Conservation (phyloP, 2,797 vertebrate species). For the Sebastes ruberrimus region DNA sequence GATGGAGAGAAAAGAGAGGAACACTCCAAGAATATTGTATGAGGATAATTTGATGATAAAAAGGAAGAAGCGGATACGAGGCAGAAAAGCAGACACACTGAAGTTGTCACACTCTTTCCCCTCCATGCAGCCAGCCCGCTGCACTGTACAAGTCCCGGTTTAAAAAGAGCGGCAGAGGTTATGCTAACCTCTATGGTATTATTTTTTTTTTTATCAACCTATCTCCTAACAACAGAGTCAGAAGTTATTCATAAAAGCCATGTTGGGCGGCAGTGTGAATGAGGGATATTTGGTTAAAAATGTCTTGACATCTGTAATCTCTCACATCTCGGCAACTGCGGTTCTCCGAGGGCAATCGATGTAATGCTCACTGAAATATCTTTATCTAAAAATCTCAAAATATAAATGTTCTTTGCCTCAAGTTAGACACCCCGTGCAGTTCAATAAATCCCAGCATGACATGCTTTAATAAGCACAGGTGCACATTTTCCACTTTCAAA, state of each 20-base stretch:
- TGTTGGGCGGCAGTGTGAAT: neutral
- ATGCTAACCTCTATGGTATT: neutral
- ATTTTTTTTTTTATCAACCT: constrained; percentile 1
- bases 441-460: constrained; percentile 44
- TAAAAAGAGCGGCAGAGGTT: constrained; percentile 1
- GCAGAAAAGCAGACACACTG: constrained; percentile 23
- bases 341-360: constrained; percentile 31
- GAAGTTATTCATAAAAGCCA: constrained; percentile 15
- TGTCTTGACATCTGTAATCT: constrained; percentile 31
- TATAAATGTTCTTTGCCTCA: constrained; percentile 39
- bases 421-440: constrained; percentile 29
- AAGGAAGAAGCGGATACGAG: neutral
- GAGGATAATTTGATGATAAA: constrained; percentile 46
- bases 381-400: constrained; percentile 49
- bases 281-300: constrained; percentile 27
- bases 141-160: neutral
- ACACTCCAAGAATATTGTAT: constrained; percentile 26
- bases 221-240: constrained; percentile 10
- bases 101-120: neutral
- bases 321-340: constrained; percentile 17
- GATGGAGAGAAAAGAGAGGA: constrained; percentile 6
- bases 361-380: constrained; percentile 44
- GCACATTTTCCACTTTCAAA: constrained; percentile 54
- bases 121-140: neutral
- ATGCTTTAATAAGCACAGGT: constrained; percentile 58